A percentile compares a stretch with the other conserved stretches of the same genome.
These are phyloP conservation scores for Hemicentrotus pulcherrimus DNA, from an alignment of 35 echinoderm and acorn worm genomes.

Conservation along the genomic window DNA sequence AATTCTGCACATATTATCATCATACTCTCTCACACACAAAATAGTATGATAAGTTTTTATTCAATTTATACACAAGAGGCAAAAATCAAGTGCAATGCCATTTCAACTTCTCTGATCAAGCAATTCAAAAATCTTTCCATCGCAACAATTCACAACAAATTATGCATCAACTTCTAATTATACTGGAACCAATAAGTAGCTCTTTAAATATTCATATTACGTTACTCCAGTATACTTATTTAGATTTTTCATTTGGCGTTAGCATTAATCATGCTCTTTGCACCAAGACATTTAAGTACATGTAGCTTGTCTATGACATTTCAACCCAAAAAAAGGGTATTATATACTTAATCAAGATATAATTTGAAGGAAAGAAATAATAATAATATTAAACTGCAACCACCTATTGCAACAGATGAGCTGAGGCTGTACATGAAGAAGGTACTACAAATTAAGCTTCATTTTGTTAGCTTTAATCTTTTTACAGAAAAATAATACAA, in stretches of 20 bases:
- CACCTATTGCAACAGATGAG: constrained; percentile 3
- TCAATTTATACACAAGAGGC: background rate
- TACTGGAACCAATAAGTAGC: background rate
- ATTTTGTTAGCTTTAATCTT: background rate
- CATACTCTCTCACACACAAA: constrained; percentile 7
- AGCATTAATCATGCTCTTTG: background rate
- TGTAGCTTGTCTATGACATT: background rate
- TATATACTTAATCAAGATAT: too few relatives aligned
- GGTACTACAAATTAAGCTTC: background rate
- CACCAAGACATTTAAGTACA: background rate
- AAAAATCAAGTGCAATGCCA: background rate
- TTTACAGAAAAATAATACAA: background rate
- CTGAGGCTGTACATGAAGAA: background rate
- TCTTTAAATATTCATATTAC: background rate
- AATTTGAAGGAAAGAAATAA: too few relatives aligned
- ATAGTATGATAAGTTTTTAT: background rate
- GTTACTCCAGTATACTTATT: background rate
- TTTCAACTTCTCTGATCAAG: background rate
- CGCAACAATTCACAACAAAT: background rate
- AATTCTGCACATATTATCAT: background rate
- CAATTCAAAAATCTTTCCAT: background rate
- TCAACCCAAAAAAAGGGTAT: background rate
- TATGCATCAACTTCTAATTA: background rate
- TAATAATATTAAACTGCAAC: background rate
- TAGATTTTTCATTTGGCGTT: background rate